Conservation (phyloP, 2,113 vertebrate species). For the Platysternon megacephalum region DNA sequence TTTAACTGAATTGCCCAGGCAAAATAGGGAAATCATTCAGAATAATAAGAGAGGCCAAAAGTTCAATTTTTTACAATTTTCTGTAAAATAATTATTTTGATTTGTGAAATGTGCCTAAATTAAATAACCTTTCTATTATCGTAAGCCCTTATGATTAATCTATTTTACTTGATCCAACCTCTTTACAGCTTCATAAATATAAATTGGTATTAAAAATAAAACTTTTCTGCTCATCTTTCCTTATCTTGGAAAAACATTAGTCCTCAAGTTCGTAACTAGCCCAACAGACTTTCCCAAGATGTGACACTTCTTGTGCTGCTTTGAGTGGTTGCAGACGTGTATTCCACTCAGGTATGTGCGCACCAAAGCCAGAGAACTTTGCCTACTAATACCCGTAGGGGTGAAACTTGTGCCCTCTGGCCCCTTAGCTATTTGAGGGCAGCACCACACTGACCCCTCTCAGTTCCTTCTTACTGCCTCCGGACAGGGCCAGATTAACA, state of each 20-base stretch:
- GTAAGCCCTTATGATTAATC: neutral
- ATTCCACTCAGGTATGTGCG: neutral
- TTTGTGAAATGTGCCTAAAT: neutral
- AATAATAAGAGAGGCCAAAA: neutral
- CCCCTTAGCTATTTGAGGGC: too few relatives aligned
- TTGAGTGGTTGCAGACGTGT: neutral
- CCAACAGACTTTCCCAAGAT: neutral
- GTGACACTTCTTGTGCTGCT: neutral
- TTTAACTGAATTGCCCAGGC: neutral
- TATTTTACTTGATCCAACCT: neutral
- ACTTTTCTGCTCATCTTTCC: neutral
- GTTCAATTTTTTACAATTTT: neutral
- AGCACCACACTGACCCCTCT: too few relatives aligned
- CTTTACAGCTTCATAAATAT: neutral
- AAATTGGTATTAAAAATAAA: neutral
- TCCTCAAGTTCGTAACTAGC: neutral
- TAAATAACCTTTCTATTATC: neutral
- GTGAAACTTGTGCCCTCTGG: too few relatives aligned
- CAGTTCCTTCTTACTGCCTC: too few relatives aligned
- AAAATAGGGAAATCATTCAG: neutral
- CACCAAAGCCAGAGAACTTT: neutral
- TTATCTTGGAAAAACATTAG: neutral
- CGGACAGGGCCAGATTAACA: too few relatives aligned
- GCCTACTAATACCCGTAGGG: too few relatives aligned
- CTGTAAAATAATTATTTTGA: neutral